phyloP scores from a whole-genome alignment of 2,797 vertebrate genomes.

The Macrochelys suwanniensis region DNA sequence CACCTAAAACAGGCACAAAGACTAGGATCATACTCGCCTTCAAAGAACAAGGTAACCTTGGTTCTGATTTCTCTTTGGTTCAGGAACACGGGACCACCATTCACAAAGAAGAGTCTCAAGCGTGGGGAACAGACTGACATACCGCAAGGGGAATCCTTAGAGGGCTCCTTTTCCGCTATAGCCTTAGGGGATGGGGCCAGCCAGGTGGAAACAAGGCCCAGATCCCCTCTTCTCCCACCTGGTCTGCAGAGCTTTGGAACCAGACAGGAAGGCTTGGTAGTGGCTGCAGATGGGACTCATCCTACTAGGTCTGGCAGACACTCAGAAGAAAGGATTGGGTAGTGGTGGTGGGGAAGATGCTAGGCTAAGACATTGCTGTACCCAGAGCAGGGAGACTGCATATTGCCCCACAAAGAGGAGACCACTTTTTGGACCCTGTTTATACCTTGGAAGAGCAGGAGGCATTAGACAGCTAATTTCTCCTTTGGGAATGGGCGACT shows the following conservation, averaged over 20 bases:
- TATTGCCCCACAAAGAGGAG: not conserved
- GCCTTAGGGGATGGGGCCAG: not conserved
- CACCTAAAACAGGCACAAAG: not conserved
- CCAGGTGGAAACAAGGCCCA: not conserved
- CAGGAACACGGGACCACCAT: not conserved
- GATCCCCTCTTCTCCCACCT: not conserved
- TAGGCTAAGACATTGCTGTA: too few relatives aligned
- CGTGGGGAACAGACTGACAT: not conserved
- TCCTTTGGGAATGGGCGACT: not conserved
- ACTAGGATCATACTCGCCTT: not conserved
- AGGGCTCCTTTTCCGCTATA: not conserved
- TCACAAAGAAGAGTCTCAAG: not conserved
- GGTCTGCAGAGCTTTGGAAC: not conserved
- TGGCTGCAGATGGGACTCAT: not conserved
- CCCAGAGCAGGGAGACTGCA: too few relatives aligned
- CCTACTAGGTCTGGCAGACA: not conserved
- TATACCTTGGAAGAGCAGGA: not conserved
- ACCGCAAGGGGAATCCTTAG: not conserved
- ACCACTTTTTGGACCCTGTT: not conserved
- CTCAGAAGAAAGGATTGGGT: too few relatives aligned
- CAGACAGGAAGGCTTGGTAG: not conserved
- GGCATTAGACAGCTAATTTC: not conserved
- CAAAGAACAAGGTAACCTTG: not conserved
- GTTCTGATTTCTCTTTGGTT: not conserved
- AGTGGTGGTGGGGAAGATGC: too few relatives aligned